Percentiles rank a stretch among this genome's conserved stretches.
phyloP scores from a whole-genome alignment of 2,797 vertebrate genomes.

The Melanogrammus aeglefinus region DNA sequence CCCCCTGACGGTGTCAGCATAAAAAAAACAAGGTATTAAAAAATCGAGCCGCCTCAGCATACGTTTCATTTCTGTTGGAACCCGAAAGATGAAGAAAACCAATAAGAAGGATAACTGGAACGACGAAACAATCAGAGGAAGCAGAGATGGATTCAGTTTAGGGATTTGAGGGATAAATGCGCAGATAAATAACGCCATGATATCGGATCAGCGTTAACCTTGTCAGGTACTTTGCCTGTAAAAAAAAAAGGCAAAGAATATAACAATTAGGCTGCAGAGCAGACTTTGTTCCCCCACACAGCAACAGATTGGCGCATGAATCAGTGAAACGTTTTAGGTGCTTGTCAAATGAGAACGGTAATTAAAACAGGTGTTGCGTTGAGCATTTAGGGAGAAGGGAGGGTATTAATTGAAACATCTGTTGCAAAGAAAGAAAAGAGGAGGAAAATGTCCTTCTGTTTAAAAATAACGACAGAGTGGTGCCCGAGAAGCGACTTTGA shows the following conservation, averaged over 20 bases:
- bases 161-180: not conserved
- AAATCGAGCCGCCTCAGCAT: not conserved
- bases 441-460: conserved; percentile 16
- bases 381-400: conserved; percentile 31
- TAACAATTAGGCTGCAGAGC: not conserved
- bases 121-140: not conserved
- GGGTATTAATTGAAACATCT: conserved; percentile 41
- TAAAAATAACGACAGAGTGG: not conserved
- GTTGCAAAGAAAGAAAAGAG: conserved; percentile 35
- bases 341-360: conserved; percentile 38
- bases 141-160: not conserved
- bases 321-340: conserved; percentile 44
- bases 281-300: conserved; percentile 12
- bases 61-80: not conserved
- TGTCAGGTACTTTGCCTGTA: conserved; percentile 12
- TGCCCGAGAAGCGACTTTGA: not conserved
- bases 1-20: not conserved
- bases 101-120: not conserved
- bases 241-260: not conserved
- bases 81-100: not conserved
- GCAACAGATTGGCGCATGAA: conserved; percentile 25
- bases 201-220: conserved; percentile 1
- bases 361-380: conserved; percentile 55
- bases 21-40: not conserved
- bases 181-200: not conserved